Evolutionary conservation across 2,113 vertebrate genomes (phyloP), one percentile per base, ranked within the genome.

Genomic region (Pimephales promelas): DNA sequence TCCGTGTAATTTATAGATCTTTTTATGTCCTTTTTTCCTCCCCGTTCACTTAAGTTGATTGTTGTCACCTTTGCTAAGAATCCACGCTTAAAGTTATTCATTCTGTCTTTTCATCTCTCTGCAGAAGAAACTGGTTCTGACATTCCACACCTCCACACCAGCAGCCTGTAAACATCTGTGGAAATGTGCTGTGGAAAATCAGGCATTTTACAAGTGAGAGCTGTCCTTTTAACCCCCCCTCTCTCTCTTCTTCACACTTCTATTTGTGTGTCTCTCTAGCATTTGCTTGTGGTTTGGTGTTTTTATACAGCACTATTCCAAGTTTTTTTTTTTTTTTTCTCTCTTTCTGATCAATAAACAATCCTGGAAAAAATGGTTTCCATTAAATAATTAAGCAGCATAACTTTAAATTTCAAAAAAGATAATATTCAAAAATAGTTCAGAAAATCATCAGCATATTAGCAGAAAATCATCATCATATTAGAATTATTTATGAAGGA

Each of bases 161-260:
- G 97, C 97, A 89, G 98, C 98, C 80, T 99, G 98, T 91, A 99
- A 99, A 88, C 98, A 99, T 90, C 95, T 99, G 84, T 99, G 98
- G 98, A 99, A 99, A 89, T 99, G 98, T 80, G 98, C 96, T 8
- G 97, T 98, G 89, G 98, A 99, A 92, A 99, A 99, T 91, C 98
- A 99, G 89, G 97, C 97, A 84, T 99, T 99, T 95, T 99, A 99
- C 95, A 99, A 99, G 98, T 99, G 93, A 86, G 98, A 93, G 81
- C 11, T 3, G 22, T 26, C 7, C 20, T 4, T 22, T 56, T 28
- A 8, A 5, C 20, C 7, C 14, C 24, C 18, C 10, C 62, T 24
- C 7, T 1, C 22, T 64, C 26, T 61, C 47, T 59, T 59, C 56
- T 11, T 59, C 56, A 59, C 24, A 24, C n/a, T 59, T 10, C 1